These are phyloP conservation scores for Melipona beecheii DNA, from an alignment of 2,888 invertebrate species.

Conservation along the genomic window DNA sequence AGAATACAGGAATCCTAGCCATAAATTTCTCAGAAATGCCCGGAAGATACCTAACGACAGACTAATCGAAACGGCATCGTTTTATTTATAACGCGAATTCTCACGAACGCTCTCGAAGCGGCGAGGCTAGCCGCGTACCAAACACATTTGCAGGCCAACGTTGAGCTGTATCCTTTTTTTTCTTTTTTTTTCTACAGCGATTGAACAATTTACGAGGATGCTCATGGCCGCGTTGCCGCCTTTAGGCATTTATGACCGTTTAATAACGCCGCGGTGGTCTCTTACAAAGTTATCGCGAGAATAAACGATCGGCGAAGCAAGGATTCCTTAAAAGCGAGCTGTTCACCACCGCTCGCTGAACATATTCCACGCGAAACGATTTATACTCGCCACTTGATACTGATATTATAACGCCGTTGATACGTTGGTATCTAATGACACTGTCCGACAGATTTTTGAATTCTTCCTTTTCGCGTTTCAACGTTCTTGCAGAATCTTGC, in stretches of 20 bases:
- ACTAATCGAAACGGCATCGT: constrained; percentile 29
- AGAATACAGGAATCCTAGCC: not conserved
- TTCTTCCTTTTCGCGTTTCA: too few species aligned
- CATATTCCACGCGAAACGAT: too few species aligned
- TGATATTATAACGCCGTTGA: not conserved
- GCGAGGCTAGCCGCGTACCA: constrained; percentile 5
- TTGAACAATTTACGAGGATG: constrained; percentile 48
- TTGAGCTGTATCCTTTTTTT: constrained; percentile 1
- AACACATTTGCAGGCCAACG: constrained; percentile 12
- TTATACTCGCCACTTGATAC: not conserved
- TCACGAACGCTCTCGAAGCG: constrained; percentile 24
- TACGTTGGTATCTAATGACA: too few species aligned
- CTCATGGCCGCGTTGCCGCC: constrained; percentile 24
- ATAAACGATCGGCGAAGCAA: constrained; percentile 18
- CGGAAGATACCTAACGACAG: constrained; percentile 13
- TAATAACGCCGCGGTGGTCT: constrained; percentile 50
- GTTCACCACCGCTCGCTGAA: constrained; percentile 5
- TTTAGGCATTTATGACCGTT: constrained; percentile 40
- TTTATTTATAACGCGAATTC: constrained; percentile 33
- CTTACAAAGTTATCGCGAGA: constrained; percentile 30
- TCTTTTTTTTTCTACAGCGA: constrained; percentile 8
- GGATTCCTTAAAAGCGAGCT: constrained; percentile 6
- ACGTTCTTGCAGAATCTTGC: too few species aligned
- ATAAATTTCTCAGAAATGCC: not conserved
- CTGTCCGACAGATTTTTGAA: too few species aligned